Conservation (phyloP, 2,888 invertebrate genomes). For the Agrochola macilenta region DNA sequence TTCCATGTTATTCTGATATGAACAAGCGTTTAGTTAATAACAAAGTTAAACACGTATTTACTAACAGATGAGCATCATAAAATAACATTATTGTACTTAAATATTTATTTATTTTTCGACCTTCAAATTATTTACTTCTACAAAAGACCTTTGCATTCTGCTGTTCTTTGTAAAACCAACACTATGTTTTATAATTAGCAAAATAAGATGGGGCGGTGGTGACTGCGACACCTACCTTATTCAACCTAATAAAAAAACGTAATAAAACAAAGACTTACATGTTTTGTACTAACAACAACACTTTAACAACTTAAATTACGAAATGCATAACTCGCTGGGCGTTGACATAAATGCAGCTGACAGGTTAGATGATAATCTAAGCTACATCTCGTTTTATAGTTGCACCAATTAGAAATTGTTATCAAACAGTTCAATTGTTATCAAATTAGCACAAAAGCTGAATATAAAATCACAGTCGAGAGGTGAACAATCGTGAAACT, state of each 20-base stretch:
- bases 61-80: conserved; percentile 11
- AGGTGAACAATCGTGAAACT: conserved; percentile 35
- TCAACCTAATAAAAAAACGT: conserved; percentile 23
- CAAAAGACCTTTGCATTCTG: conserved; percentile 10
- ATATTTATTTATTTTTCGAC: conserved; percentile 32
- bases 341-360: conserved; percentile 59
- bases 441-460: conserved; percentile 70
- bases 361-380: conserved; percentile 43
- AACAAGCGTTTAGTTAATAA: conserved; percentile 1
- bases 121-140: conserved; percentile 35
- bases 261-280: conserved; percentile 71
- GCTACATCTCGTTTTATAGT: conserved; percentile 63
- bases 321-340: conserved; percentile 66
- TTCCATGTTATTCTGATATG: conserved; percentile 14
- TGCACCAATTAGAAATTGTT: conserved; percentile 63
- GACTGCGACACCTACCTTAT: conserved; percentile 9
- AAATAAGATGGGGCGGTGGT: conserved; percentile 7
- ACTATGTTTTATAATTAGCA: not conserved
- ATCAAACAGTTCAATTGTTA: conserved; percentile 68
- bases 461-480: conserved; percentile 60
- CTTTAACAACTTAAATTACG: conserved; percentile 60
- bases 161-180: not conserved
- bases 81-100: not conserved
- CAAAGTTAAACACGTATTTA: conserved; percentile 20
- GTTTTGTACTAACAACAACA: conserved; percentile 57